phyloP scores from a whole-genome alignment of 2,113 vertebrate genomes.

The Callithrix jacchus region DNA sequence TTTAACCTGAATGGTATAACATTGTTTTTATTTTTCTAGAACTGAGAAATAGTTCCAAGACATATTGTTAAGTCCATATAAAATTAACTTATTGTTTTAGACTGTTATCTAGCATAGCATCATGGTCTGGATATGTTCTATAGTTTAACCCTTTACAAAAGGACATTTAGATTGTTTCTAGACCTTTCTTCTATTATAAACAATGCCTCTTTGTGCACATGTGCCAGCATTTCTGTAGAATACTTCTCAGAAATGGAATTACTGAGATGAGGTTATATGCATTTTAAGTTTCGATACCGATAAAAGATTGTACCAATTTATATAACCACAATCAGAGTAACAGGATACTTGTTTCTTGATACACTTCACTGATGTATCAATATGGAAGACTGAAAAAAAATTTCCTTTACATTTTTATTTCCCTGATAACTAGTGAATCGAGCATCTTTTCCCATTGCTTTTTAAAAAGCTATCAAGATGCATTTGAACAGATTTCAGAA shows the following conservation, averaged over 20 bases:
- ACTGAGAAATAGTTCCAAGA: conserved; percentile 17
- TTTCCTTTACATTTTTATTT: not conserved
- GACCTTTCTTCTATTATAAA: not conserved
- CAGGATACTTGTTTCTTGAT: not conserved
- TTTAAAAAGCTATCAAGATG: conserved; percentile 17
- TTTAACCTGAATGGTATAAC: conserved; percentile 5
- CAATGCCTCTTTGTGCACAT: not conserved
- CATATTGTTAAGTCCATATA: not conserved
- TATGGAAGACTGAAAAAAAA: not conserved
- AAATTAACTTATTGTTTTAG: conserved; percentile 6
- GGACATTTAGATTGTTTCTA: not conserved
- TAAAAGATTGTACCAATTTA: conserved; percentile 26
- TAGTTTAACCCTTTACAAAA: not conserved
- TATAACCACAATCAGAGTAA: not conserved
- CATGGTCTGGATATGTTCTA: not conserved
- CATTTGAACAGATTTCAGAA: not conserved
- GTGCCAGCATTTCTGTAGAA: not conserved
- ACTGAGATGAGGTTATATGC: not conserved
- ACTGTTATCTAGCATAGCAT: not conserved
- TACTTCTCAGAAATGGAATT: conserved; percentile 33
- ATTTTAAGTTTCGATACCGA: conserved; percentile 45
- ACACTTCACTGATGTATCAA: not conserved
- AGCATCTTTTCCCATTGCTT: conserved; percentile 13
- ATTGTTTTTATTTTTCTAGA: not conserved
- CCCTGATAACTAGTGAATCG: not conserved